Base-by-base conservation (phyloP, 2,113 vertebrate species). In the Mustela lutreola region DNA sequence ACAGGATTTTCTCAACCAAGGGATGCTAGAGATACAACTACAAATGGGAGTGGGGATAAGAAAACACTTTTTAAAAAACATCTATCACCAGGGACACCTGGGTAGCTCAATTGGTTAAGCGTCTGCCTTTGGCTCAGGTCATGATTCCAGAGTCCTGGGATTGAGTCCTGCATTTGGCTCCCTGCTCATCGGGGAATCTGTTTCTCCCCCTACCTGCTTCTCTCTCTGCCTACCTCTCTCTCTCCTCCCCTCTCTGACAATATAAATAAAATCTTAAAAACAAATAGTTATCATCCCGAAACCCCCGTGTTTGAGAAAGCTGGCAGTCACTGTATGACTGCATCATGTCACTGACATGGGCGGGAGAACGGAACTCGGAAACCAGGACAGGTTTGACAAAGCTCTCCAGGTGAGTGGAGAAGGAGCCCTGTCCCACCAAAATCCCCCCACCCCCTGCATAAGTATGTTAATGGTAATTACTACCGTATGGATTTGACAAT, bases 271-370 rank as follows among this genome's bases (percentile, higher is more conserved):
- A 67, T 67, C 63, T 67, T 16, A 67, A 67, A 33, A 67, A 21
- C 28, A 70, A 42, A 19, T 1, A 39, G 31, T 0, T 12, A 70
- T 33, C 14, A 94, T 48, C 24, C 63, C 50, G 21, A 89, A 65
- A n/a, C 6, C 11, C 11, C 50, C 6, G 4, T 33, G 39, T 45
- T 36, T 16, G 19, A 70, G 22, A 70, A 79, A 5, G 67, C 1
- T 12, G 33, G 75, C 12, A 26, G 18, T 21, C 18, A 7, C 8
- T 22, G 19, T 1, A 4, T 12, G 0, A 8, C 1, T 45, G 18
- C 62, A 7, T 33, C 6, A 7, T 0, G 0, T 9, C 2, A 7
- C 11, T 15, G 9, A 75, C 28, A 4, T 14, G 7, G 10, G 1
- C 12, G 4, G 12, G 24, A 22, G n/a, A 8, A 1, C 22, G 31